Percentiles rank a stretch among this genome's conserved stretches.
Conservation (phyloP, 2,888 invertebrate species). For the Drosophila monieri region DNA sequence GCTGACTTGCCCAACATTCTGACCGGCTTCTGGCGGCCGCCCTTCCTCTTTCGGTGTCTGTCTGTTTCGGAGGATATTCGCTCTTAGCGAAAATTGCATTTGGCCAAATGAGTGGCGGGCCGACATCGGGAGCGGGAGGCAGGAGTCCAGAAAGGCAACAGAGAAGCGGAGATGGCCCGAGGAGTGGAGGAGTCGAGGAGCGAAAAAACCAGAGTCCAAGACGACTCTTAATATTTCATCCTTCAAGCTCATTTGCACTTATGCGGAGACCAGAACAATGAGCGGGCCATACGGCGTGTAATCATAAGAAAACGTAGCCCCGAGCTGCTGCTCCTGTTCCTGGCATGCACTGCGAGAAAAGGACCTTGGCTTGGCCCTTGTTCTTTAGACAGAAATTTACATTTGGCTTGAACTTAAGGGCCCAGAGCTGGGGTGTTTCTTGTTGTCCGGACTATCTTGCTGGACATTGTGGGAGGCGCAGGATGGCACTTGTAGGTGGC, state of each 20-base stretch:
- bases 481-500: not conserved
- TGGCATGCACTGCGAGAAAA: not conserved
- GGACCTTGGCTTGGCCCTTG: not conserved
- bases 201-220: constrained; percentile 37
- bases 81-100: constrained; percentile 72
- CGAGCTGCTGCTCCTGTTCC: not conserved
- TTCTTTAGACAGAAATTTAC: not conserved
- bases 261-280: constrained; percentile 29
- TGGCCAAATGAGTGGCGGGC: constrained; percentile 61
- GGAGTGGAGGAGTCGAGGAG: not conserved
- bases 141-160: constrained; percentile 2
- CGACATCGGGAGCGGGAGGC: not conserved
- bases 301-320: constrained; percentile 52
- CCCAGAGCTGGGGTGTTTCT: not conserved
- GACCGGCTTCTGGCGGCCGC: constrained; percentile 30
- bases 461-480: constrained; percentile 17
- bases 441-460: not conserved
- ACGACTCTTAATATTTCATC: constrained; percentile 80
- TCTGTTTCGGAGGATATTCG: constrained; percentile 56
- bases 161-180: not conserved
- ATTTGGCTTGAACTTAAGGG: not conserved
- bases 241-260: constrained; percentile 78
- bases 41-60: constrained; percentile 20
- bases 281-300: constrained; percentile 44
- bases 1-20: constrained; percentile 48